These are phyloP conservation scores for Apotomis betuletana DNA, from an alignment of 2,888 invertebrate species.

Conservation along the genomic window DNA sequence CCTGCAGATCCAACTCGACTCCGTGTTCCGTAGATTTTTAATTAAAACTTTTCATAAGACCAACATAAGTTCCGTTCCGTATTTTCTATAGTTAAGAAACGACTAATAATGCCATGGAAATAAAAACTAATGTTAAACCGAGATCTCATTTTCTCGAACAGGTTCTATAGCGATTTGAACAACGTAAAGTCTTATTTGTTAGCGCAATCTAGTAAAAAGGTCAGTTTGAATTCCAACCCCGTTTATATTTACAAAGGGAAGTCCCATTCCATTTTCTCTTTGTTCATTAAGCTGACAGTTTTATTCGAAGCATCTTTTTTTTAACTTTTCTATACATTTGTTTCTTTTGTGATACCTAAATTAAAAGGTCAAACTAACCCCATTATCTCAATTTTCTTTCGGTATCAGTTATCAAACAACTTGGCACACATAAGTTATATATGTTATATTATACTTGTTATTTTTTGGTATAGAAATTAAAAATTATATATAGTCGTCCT, in stretches of 20 bases:
- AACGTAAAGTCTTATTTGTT: constrained; percentile 53
- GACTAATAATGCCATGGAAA: constrained; percentile 16
- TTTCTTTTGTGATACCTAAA: not conserved
- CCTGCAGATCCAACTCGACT: no score
- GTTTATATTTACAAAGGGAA: constrained; percentile 47
- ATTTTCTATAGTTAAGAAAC: not conserved
- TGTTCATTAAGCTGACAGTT: constrained; percentile 29
- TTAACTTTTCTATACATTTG: not conserved
- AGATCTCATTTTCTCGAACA: constrained; percentile 52
- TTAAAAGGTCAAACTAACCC: no score
- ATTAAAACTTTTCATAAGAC: not conserved
- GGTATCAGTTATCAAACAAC: no score
- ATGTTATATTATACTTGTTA: no score
- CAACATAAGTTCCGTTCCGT: not conserved
- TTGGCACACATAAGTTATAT: no score
- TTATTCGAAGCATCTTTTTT: constrained; percentile 8
- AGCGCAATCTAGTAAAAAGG: constrained; percentile 49
- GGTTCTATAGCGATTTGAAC: constrained; percentile 55
- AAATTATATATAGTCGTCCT: no score
- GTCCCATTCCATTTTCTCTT: constrained; percentile 18
- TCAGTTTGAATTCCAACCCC: constrained; percentile 52
- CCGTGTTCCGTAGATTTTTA: not conserved
- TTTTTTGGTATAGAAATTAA: no score
- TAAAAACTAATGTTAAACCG: constrained; percentile 55
- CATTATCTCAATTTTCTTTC: no score